phyloP scores from a whole-genome alignment of 2,888 invertebrate species.

The Encarsia formosa region DNA sequence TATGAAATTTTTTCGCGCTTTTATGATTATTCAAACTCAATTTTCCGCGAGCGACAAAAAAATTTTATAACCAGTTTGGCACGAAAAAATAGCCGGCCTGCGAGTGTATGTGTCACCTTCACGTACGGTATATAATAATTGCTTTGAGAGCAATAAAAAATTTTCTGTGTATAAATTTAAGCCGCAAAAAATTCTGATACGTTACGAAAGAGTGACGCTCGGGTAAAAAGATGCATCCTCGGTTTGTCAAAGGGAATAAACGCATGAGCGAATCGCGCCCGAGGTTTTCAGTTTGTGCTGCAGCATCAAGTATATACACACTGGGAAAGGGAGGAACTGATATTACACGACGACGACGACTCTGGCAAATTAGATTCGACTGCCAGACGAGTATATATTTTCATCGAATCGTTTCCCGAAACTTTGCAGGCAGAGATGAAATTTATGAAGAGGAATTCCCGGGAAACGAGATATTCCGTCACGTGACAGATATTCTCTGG shows the following conservation, averaged over 20 bases:
- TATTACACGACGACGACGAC: background rate
- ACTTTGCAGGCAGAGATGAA: conserved; percentile 4
- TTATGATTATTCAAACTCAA: too few species aligned
- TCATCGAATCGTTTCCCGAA: background rate
- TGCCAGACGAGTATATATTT: too few species aligned
- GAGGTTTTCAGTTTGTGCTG: background rate
- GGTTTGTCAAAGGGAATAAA: conserved; percentile 6
- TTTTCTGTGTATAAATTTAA: background rate
- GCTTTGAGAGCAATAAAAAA: conserved; percentile 10
- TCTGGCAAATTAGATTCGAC: background rate
- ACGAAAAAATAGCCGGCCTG: background rate
- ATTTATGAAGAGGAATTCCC: conserved; percentile 8
- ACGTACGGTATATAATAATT: conserved; percentile 16
- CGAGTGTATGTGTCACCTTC: background rate
- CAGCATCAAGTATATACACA: background rate
- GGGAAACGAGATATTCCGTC: conserved; percentile 14
- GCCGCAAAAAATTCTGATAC: background rate
- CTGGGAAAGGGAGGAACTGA: background rate
- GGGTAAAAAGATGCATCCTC: background rate
- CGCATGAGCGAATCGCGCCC: background rate
- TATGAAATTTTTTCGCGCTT: too few species aligned
- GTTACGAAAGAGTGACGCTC: background rate
- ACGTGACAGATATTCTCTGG: background rate
- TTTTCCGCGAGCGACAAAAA: too few species aligned
- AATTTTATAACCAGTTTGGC: too few species aligned